phyloP scores from a whole-genome alignment of 2,113 vertebrate genomes.

The Cephalopholis sonnerati region DNA sequence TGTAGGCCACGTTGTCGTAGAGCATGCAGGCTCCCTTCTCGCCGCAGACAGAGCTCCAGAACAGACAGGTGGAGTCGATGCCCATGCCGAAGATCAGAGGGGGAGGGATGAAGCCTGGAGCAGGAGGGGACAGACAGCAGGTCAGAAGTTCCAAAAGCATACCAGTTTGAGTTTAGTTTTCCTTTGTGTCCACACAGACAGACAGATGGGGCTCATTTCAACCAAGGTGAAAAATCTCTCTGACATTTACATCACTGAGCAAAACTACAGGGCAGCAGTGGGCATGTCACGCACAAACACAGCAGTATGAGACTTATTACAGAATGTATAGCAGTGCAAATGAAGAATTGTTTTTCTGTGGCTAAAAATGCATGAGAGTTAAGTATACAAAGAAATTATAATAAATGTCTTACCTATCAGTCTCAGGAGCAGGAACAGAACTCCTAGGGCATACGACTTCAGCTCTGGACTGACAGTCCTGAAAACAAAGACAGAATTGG shows the following conservation, averaged over 20 bases:
- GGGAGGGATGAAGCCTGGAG: constrained; percentile 84
- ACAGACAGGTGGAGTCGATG: constrained; percentile 86
- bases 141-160: constrained; percentile 44
- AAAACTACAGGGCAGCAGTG: constrained; percentile 13
- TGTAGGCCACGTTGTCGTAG: constrained; percentile 85
- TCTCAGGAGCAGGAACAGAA: constrained; percentile 83
- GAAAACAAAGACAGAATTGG: constrained; percentile 36
- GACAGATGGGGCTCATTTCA: background rate
- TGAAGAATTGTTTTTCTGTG: background rate
- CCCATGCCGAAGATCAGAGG: constrained; percentile 87
- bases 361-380: background rate
- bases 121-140: constrained; percentile 37
- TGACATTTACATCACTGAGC: constrained; percentile 44
- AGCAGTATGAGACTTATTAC: background rate
- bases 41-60: constrained; percentile 84
- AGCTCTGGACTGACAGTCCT: constrained; percentile 85
- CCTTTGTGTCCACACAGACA: constrained; percentile 37
- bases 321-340: background rate
- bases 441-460: constrained; percentile 84
- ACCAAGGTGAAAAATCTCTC: constrained; percentile 32
- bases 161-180: constrained; percentile 37
- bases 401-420: constrained; percentile 77
- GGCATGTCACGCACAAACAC: background rate
- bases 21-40: constrained; percentile 84
- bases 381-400: background rate